Conservation (phyloP, 2,797 vertebrate species). For the Argyrosomus regius region DNA sequence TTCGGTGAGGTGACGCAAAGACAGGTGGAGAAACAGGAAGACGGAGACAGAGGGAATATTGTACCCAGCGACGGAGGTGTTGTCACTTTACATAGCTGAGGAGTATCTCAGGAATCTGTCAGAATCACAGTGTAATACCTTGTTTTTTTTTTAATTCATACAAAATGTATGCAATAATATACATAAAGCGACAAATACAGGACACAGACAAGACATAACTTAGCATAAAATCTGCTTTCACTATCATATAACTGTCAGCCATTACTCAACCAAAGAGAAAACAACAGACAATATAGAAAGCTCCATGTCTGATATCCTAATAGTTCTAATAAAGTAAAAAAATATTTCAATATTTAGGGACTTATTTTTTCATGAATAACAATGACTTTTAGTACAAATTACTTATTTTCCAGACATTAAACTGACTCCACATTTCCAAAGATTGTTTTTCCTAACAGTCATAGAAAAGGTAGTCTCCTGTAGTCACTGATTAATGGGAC, state of each 20-base stretch:
- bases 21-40: constrained; percentile 7
- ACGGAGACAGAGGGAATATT: neutral
- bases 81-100: neutral
- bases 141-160: neutral
- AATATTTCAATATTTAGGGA: neutral
- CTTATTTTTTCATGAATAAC: neutral
- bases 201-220: neutral
- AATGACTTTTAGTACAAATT: neutral
- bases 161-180: neutral
- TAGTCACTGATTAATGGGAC: neutral
- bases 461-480: neutral
- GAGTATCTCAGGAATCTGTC: neutral
- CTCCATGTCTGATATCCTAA: neutral
- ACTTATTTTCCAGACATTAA: neutral
- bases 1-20: neutral
- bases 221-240: neutral
- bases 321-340: neutral
- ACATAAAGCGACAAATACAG: neutral
- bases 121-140: neutral
- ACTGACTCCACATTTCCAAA: neutral
- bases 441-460: neutral
- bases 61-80: constrained; percentile 1
- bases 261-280: no score
- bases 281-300: neutral
- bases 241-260: neutral